Evolutionary conservation across 2,797 vertebrate species (phyloP).

Genomic region (Synanceia verrucosa): DNA sequence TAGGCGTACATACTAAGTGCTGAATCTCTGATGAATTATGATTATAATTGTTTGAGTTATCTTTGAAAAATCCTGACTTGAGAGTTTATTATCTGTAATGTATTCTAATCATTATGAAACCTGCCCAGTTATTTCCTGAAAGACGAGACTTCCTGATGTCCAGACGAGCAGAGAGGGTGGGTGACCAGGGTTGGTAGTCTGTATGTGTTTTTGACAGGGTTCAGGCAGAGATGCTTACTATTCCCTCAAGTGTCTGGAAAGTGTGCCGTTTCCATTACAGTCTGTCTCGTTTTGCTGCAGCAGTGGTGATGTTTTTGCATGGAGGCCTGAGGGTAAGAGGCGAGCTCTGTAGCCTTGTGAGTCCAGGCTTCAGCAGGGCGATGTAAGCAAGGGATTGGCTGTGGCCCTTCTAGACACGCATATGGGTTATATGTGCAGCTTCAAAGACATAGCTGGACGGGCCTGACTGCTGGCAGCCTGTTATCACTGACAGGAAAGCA

Average conservation of each 20-base stretch:
- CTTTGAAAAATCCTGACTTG: conserved; percentile 28
- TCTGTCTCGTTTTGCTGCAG: conserved; percentile 73
- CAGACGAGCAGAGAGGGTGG: conserved; percentile 22
- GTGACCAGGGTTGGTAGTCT: conserved; percentile 20
- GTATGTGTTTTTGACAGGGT: conserved; percentile 61
- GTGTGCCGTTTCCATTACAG: conserved; percentile 77
- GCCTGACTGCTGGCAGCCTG: conserved; percentile 50
- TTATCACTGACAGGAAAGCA: conserved; percentile 63
- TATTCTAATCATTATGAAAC: conserved; percentile 61
- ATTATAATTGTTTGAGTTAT: conserved; percentile 36
- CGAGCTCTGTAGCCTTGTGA: conserved; percentile 53
- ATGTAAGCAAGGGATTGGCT: conserved; percentile 8
- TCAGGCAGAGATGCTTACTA: conserved; percentile 79
- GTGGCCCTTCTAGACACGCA: conserved; percentile 62
- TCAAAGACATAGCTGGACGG: conserved; percentile 62
- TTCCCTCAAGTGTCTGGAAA: conserved; percentile 87
- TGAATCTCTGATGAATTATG: conserved; percentile 5
- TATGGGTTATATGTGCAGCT: conserved; percentile 62
- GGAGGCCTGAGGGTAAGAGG: conserved; percentile 64
- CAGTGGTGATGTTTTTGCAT: conserved; percentile 75
- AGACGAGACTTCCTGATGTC: conserved; percentile 51
- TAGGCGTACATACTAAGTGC: background rate
- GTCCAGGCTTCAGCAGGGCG: conserved; percentile 36
- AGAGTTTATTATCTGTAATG: conserved; percentile 60
- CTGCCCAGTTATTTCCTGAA: conserved; percentile 70